Percentiles rank a stretch among this genome's conserved stretches.
These are phyloP conservation scores for Stegodyphus dumicola DNA, from an alignment of 1,140 invertebrate species.

Conservation along the genomic window DNA sequence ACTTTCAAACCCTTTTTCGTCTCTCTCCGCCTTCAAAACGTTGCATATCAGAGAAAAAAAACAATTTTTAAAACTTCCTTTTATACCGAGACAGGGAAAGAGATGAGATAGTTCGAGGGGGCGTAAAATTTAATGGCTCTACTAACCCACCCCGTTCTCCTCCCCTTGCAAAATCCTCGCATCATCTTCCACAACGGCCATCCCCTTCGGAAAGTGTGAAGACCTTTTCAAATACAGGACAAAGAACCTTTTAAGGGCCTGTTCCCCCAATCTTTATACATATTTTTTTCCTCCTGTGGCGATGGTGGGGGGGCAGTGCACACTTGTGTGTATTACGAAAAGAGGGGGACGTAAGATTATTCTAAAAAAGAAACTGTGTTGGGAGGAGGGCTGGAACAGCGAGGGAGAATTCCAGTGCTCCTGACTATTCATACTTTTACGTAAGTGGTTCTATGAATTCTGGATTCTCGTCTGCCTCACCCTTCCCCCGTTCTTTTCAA, in stretches of 20 bases:
- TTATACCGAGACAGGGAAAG: neutral
- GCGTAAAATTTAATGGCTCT: neutral
- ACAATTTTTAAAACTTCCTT: neutral
- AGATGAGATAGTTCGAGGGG: neutral
- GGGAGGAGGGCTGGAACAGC: neutral
- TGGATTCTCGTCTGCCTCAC: neutral
- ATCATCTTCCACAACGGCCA: no score
- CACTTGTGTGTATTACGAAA: neutral
- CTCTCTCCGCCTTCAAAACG: neutral
- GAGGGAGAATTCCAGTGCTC: neutral
- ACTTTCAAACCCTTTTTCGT: neutral
- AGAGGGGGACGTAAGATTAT: neutral
- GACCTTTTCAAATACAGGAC: neutral
- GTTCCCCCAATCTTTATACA: neutral
- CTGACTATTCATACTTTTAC: neutral
- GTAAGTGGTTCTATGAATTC: conserved; percentile 2
- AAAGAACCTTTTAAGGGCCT: conserved; percentile 2
- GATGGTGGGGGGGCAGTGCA: neutral
- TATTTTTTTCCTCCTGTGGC: neutral
- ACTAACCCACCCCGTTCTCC: neutral
- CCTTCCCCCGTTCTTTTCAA: neutral
- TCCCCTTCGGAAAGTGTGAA: neutral
- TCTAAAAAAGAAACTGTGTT: neutral
- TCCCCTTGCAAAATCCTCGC: neutral
- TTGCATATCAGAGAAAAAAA: neutral